Evolutionary conservation across 2,797 vertebrate species (phyloP).

Genomic region (Scyliorhinus canicula): DNA sequence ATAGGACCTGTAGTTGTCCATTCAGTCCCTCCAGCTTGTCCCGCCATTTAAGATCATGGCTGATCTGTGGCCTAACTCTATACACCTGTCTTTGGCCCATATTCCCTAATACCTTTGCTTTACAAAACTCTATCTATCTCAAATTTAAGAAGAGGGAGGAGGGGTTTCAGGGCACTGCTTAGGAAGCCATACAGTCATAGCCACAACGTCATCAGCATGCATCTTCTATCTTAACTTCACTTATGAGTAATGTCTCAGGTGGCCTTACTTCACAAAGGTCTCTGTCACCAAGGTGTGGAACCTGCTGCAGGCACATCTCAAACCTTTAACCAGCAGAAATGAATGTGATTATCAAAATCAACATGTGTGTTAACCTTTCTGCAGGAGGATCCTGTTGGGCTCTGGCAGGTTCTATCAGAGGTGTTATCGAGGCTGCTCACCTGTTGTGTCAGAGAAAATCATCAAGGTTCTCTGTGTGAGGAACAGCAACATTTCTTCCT

Average conservation of each 20-base stretch:
- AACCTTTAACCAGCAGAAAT: neutral
- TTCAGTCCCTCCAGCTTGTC: too few relatives aligned
- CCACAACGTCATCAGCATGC: neutral
- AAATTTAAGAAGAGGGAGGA: too few relatives aligned
- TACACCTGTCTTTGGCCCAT: too few relatives aligned
- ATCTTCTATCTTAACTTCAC: neutral
- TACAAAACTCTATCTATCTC: too few relatives aligned
- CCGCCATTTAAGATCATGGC: too few relatives aligned
- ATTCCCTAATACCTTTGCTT: too few relatives aligned
- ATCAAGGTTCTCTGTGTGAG: neutral
- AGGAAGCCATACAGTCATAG: neutral
- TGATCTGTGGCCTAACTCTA: too few relatives aligned
- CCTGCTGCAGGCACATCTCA: neutral
- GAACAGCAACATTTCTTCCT: neutral
- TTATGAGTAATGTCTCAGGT: neutral
- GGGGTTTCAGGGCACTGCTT: neutral
- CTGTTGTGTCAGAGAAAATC: neutral
- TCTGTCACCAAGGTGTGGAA: neutral
- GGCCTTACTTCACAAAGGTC: neutral
- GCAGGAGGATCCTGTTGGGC: too few relatives aligned
- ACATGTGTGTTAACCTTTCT: neutral
- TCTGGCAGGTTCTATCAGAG: neutral
- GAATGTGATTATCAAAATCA: neutral
- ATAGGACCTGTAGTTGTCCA: too few relatives aligned
- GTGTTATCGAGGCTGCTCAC: neutral